Percentiles rank a stretch among this genome's conserved stretches.
Evolutionary conservation across 2,797 vertebrate genomes (phyloP).

Genomic region (Delichon dasypus): DNA sequence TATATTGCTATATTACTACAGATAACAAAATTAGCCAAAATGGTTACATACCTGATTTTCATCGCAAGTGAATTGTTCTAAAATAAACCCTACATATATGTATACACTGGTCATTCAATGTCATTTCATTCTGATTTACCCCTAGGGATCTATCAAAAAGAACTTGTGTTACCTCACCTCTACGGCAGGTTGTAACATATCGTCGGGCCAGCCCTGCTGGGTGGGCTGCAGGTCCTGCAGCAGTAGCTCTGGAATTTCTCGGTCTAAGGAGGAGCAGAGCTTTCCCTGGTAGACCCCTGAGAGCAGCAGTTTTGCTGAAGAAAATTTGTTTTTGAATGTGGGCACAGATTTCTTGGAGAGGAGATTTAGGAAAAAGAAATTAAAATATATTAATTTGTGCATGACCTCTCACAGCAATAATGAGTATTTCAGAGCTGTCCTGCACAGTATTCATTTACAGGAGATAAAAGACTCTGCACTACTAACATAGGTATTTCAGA

Average conservation of each 20-base stretch:
- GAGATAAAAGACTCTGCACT: neutral
- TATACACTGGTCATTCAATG: neutral
- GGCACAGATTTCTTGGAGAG: neutral
- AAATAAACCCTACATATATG: neutral
- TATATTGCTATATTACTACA: neutral
- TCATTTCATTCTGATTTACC: neutral
- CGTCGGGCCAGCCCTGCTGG: accelerated
- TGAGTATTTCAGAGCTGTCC: neutral
- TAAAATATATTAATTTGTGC: neutral
- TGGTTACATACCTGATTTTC: neutral
- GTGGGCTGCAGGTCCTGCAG: neutral
- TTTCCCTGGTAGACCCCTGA: neutral
- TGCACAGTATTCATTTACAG: neutral
- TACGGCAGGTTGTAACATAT: too few relatives aligned
- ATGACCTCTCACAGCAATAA: neutral
- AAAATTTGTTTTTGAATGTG: neutral
- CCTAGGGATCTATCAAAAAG: neutral
- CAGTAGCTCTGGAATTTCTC: neutral
- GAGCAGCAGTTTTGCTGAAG: neutral
- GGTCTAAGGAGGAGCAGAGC: too few relatives aligned
- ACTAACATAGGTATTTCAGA: neutral
- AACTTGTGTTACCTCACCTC: neutral
- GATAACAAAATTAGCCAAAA: neutral
- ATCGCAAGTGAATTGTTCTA: neutral
- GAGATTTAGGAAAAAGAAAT: neutral